Base-by-base conservation (phyloP, 1,140 invertebrate species). In the Polypedilum vanderplanki region DNA sequence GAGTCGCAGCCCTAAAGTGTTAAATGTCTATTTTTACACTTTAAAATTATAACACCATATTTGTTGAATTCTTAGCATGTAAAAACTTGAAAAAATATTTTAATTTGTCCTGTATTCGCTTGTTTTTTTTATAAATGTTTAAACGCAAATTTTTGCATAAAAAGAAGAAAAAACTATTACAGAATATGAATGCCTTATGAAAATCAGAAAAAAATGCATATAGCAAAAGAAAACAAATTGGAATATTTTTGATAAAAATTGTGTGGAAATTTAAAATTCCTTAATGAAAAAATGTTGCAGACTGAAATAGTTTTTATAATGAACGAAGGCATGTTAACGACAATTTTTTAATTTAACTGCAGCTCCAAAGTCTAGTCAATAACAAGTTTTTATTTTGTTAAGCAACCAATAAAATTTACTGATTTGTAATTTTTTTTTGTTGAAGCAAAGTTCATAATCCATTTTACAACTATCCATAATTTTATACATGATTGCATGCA, bases 1-100 rank as follows among this genome's bases (percentile, higher is more conserved):
- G 91, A 93, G 81, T 70, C 46, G 12, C 46, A 57, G 46, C 46
- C 46, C n/a, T 57, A 57, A 15, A 57, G 10, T n/a, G 12, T 15
- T n/a, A 57, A 57, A 57, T 5, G 24, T 33, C 46, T 46, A 46
- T 46, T 41, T 41, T 57, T 57, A 12, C 46, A n/a, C 46, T 57
- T 57, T 8, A 57, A n/a, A n/a, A n/a, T n/a, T 57, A 12, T 12
- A 12, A 12, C 46, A 33, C 46, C 15, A 57, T 15, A 57, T 15
- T n/a, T 57, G 46, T 57, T 33, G 24, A 33, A 33, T 33, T 33
- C 24, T 5, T 33, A 33, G 24, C 24, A 33, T 33, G 24, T 33
- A 33, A 33, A 33, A 33, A 33, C 1, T n/a, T 33, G 24, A 33
- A 33, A 33, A 33, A 33, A 33, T 5, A 33, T 33, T 33, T 33